These are phyloP conservation scores for Lytechinus variegatus DNA, from an alignment of 35 echinoderm and acorn worm genomes.

Conservation along the genomic window DNA sequence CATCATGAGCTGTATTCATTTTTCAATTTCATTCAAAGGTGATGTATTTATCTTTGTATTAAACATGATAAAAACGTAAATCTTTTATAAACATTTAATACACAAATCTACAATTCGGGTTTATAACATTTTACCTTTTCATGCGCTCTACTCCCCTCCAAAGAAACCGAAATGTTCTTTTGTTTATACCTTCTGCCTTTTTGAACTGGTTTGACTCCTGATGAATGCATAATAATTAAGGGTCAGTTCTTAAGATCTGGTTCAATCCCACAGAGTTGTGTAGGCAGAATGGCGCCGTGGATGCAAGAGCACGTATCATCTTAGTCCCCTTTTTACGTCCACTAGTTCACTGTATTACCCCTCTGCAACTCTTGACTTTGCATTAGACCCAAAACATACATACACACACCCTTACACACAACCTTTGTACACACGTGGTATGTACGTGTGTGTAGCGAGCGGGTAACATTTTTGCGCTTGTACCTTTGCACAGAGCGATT, in stretches of 20 bases:
- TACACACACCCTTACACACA: too few relatives aligned
- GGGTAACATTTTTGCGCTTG: neutral
- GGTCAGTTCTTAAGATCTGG: neutral
- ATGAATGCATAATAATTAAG: neutral
- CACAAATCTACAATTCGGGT: too few relatives aligned
- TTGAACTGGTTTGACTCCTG: neutral
- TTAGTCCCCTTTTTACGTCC: neutral
- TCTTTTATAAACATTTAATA: too few relatives aligned
- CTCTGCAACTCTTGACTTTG: neutral
- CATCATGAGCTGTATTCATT: too few relatives aligned
- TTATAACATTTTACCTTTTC: too few relatives aligned
- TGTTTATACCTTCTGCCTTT: neutral
- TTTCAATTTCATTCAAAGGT: too few relatives aligned
- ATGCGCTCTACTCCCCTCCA: too few relatives aligned
- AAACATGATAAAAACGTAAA: too few relatives aligned
- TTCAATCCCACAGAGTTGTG: neutral
- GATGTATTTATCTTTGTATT: too few relatives aligned
- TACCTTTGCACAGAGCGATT: neutral
- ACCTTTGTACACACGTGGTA: neutral
- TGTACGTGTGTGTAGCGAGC: neutral
- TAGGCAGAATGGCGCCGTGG: neutral
- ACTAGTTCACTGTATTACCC: neutral
- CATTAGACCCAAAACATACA: neutral
- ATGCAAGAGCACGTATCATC: neutral
- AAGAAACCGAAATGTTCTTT: neutral